phyloP scores from a whole-genome alignment of 2,888 invertebrate species.

The Loripinus fragilis region DNA sequence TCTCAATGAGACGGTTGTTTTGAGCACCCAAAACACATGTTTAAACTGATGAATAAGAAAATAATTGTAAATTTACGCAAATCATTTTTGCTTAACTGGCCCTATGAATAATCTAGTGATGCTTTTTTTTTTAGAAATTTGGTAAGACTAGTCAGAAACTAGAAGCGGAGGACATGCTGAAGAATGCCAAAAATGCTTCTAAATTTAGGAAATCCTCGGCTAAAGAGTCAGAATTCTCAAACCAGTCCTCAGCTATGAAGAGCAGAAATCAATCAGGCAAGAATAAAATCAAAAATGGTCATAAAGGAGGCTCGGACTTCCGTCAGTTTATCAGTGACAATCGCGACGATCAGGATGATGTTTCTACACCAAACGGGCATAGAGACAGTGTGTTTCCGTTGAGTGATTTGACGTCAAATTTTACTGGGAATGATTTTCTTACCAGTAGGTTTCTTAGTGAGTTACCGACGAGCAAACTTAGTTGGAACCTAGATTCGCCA shows the following conservation, averaged over 20 bases:
- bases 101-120: constrained; percentile 69
- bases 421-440: constrained; percentile 60
- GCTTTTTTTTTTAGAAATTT: constrained; percentile 66
- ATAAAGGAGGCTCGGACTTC: constrained; percentile 17
- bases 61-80: no score
- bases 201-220: constrained; percentile 30
- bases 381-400: constrained; percentile 27
- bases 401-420: constrained; percentile 51
- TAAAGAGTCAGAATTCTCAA: constrained; percentile 20
- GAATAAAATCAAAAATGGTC: constrained; percentile 20
- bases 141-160: constrained; percentile 64
- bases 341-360: constrained; percentile 34
- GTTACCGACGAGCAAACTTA: constrained; percentile 49
- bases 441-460: constrained; percentile 63
- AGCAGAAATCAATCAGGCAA: constrained; percentile 19
- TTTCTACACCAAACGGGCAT: constrained; percentile 33
- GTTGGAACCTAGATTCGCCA: constrained; percentile 56
- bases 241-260: constrained; percentile 7
- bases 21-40: no score
- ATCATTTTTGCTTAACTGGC: no score
- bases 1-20: no score
- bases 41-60: no score
- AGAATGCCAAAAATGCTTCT: constrained; percentile 45
- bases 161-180: constrained; percentile 58
- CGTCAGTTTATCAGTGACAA: constrained; percentile 28